A percentile compares a stretch with the other conserved stretches of the same genome.
These are phyloP conservation scores for Chorisops tibialis DNA, from an alignment of 2,888 invertebrate species.

Conservation along the genomic window DNA sequence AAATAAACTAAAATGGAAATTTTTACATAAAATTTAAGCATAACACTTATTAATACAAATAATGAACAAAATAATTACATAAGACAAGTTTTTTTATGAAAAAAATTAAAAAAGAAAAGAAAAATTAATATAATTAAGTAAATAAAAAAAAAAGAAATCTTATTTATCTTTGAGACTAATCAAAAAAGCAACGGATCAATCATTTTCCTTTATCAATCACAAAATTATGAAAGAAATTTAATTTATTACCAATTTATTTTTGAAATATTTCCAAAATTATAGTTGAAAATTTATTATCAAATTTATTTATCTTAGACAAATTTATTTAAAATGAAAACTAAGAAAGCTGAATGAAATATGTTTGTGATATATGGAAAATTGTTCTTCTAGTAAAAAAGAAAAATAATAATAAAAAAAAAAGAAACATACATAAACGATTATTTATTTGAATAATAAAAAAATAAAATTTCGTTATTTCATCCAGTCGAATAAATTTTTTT, in stretches of 20 bases:
- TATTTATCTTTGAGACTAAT: conserved; percentile 3
- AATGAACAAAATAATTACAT: neutral
- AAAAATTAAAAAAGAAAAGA: neutral
- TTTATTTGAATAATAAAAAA: too few species aligned
- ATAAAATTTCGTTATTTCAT: too few species aligned
- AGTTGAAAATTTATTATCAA: too few species aligned
- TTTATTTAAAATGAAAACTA: too few species aligned
- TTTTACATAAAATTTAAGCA: neutral
- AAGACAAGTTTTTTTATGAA: neutral
- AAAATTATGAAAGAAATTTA: neutral
- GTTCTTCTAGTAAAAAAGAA: too few species aligned
- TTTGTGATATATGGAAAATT: too few species aligned
- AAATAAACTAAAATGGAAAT: neutral
- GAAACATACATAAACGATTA: too few species aligned
- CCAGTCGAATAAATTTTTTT: too few species aligned
- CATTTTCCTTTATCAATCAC: conserved; percentile 9
- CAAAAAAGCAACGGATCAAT: conserved; percentile 11
- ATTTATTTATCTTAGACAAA: too few species aligned
- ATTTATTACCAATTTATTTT: neutral
- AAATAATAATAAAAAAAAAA: too few species aligned
- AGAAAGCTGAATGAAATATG: too few species aligned
- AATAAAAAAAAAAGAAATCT: neutral
- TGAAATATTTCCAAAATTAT: neutral
- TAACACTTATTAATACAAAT: neutral
- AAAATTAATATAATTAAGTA: neutral